A percentile compares a stretch with the other conserved stretches of the same genome.
Conservation (phyloP, 2,888 invertebrate genomes). For the Yponomeuta cagnagella region DNA sequence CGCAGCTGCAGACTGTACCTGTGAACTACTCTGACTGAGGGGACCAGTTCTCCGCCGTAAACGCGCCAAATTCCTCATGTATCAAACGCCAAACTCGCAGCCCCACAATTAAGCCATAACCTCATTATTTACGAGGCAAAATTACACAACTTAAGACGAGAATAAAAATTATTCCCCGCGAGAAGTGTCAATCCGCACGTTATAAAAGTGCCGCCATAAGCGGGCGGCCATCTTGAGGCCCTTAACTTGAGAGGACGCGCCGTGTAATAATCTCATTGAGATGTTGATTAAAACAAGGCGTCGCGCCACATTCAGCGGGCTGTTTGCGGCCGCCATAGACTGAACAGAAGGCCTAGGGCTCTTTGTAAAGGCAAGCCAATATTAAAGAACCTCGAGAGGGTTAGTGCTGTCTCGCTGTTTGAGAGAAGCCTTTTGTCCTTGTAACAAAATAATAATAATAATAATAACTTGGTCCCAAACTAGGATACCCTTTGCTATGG, state of each 20-base stretch:
- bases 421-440: too few relatives aligned
- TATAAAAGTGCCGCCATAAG: conserved; percentile 33
- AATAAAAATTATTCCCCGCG: conserved; percentile 1
- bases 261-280: conserved; percentile 57
- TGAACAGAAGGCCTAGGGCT: not conserved
- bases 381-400: too few relatives aligned
- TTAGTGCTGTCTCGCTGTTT: too few relatives aligned
- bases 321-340: conserved; percentile 5
- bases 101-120: not conserved
- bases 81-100: not conserved
- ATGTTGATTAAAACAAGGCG: conserved; percentile 58
- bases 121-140: not conserved
- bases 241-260: conserved; percentile 27
- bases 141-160: not conserved
- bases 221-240: conserved; percentile 31
- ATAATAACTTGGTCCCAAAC: too few relatives aligned
- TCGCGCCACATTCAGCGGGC: conserved; percentile 41
- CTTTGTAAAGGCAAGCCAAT: not conserved
- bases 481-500: too few relatives aligned
- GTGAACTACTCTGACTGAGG: too few relatives aligned
- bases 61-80: too few relatives aligned
- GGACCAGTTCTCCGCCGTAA: too few relatives aligned
- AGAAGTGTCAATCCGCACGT: conserved; percentile 22
- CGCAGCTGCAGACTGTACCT: too few relatives aligned
- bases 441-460: too few relatives aligned